Evolutionary conservation across 2,113 vertebrate species (phyloP).

Genomic region (Porphyrio hochstetteri): DNA sequence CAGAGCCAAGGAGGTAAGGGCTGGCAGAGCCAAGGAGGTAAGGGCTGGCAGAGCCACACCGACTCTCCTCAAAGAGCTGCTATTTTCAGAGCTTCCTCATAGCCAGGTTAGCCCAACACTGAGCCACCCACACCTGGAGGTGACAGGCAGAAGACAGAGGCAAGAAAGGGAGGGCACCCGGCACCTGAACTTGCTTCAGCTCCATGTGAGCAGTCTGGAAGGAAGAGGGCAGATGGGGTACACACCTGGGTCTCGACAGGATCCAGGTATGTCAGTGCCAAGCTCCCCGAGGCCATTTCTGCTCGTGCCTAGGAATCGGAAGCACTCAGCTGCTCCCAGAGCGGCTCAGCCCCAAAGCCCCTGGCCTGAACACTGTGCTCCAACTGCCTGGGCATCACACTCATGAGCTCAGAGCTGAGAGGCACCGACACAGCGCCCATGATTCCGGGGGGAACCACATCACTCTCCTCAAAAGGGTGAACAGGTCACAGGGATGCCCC

Average conservation of each 20-base stretch:
- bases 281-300: neutral
- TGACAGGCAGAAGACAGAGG: neutral
- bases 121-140: neutral
- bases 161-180: neutral
- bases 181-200: neutral
- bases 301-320: neutral
- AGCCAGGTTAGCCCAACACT: neutral
- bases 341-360: neutral
- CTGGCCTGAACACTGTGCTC: neutral
- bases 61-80: neutral
- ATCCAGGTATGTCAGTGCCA: neutral
- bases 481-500: neutral
- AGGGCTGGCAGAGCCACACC: neutral
- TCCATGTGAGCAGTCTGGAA: neutral
- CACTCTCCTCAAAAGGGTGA: neutral
- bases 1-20: neutral
- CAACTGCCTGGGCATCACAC: neutral
- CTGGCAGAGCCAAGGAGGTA: neutral
- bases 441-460: neutral
- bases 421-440: fast-evolving
- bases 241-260: neutral
- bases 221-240: neutral
- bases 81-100: neutral
- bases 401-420: neutral
- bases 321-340: neutral